Evolutionary conservation across 2,113 vertebrate genomes (phyloP).

Genomic region (Thymallus thymallus): DNA sequence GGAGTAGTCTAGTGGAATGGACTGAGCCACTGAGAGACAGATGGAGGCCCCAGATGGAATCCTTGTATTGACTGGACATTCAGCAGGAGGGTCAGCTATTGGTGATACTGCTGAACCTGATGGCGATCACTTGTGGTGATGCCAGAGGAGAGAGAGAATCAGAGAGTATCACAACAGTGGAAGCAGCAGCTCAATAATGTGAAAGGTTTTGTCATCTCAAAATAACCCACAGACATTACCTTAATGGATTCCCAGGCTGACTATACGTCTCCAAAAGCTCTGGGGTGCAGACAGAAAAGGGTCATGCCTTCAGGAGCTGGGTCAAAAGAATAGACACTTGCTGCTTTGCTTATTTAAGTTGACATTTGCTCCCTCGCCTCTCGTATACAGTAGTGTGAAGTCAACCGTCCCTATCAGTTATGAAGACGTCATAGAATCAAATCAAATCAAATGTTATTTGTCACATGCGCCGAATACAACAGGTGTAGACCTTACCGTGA

Average conservation of each 20-base stretch:
- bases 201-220: conserved; percentile 11
- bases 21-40: conserved; percentile 12
- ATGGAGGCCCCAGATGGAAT: conserved; percentile 43
- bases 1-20: no score
- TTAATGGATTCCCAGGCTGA: conserved; percentile 29
- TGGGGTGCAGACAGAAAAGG: conserved; percentile 31
- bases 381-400: not conserved
- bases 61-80: conserved; percentile 29
- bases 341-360: not conserved
- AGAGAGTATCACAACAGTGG: conserved; percentile 8
- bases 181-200: conserved; percentile 12
- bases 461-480: no score
- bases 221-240: conserved; percentile 32
- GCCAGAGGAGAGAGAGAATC: no score
- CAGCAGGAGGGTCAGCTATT: conserved; percentile 4
- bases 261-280: conserved; percentile 23
- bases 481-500: no score
- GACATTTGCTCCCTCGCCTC: not conserved
- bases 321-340: not conserved
- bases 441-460: no score
- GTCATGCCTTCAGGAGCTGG: conserved; percentile 25
- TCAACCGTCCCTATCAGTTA: not conserved
- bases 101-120: not conserved
- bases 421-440: not conserved
- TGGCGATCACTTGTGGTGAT: not conserved